phyloP scores from a whole-genome alignment of 2,888 invertebrate species.

The Polietes domitor region DNA sequence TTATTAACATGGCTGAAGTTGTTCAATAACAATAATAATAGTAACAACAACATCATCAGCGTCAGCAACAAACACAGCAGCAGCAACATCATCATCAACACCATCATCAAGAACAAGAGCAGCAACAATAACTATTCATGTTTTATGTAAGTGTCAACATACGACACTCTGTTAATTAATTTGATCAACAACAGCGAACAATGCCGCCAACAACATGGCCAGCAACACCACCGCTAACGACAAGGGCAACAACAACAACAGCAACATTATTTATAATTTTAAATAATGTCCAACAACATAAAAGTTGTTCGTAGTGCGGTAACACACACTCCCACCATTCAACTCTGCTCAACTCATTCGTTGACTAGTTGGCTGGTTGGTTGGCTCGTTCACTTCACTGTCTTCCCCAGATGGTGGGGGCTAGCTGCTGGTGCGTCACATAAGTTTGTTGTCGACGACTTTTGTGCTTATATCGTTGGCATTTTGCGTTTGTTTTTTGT shows the following conservation, averaged over 20 bases:
- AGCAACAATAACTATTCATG: constrained; percentile 8
- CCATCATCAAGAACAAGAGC: neutral
- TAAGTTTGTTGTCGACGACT: neutral
- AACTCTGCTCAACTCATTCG: too few relatives aligned
- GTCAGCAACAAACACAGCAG: neutral
- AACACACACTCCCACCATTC: neutral
- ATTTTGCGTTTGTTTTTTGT: neutral
- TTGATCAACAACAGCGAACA: constrained; percentile 33
- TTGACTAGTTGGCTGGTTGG: neutral
- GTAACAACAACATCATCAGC: neutral
- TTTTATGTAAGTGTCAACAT: constrained; percentile 23
- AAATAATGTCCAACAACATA: constrained; percentile 44
- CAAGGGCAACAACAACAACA: neutral
- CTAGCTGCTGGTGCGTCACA: neutral
- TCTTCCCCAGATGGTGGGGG: neutral
- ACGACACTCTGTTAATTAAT: constrained; percentile 45
- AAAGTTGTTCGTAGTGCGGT: constrained; percentile 18
- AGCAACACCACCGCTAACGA: neutral
- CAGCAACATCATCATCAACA: neutral
- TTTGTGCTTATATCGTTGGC: neutral
- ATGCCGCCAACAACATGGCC: neutral
- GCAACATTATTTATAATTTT: constrained; percentile 39
- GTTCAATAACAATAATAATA: constrained; percentile 11
- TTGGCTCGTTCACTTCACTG: neutral
- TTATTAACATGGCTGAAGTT: constrained; percentile 11